These are phyloP conservation scores for Hyles lineata DNA, from an alignment of 2,888 invertebrate species.

Conservation along the genomic window DNA sequence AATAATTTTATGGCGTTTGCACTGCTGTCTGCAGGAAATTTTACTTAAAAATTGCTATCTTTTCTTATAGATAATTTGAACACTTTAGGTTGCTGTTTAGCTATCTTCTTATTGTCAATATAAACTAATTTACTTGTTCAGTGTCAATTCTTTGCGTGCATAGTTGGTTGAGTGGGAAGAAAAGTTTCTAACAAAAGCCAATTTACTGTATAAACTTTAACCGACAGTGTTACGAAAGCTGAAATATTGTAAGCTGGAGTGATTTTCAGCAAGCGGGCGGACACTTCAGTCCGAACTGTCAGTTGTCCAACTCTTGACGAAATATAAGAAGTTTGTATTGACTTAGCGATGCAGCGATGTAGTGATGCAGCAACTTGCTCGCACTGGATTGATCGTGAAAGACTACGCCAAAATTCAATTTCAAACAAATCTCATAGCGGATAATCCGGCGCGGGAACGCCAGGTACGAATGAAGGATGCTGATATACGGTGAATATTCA, in stretches of 20 bases:
- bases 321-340: background rate
- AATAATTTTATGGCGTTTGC: no score
- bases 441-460: constrained; percentile 64
- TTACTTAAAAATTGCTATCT: no score
- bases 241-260: no score
- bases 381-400: constrained; percentile 53
- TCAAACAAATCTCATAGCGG: constrained; percentile 67
- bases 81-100: no score
- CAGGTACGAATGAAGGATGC: background rate
- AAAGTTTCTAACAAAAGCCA: no score
- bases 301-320: background rate
- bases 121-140: no score
- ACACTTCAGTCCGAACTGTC: background rate
- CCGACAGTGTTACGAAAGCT: background rate
- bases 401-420: constrained; percentile 70
- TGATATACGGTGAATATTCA: background rate
- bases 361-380: constrained; percentile 3
- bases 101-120: no score
- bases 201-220: background rate
- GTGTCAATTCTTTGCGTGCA: no score
- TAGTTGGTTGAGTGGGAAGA: no score
- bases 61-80: no score
- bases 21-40: no score
- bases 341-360: constrained; percentile 3
- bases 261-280: background rate